phyloP scores from a whole-genome alignment of 2,797 vertebrate genomes.

The Siniperca scherzeri region DNA sequence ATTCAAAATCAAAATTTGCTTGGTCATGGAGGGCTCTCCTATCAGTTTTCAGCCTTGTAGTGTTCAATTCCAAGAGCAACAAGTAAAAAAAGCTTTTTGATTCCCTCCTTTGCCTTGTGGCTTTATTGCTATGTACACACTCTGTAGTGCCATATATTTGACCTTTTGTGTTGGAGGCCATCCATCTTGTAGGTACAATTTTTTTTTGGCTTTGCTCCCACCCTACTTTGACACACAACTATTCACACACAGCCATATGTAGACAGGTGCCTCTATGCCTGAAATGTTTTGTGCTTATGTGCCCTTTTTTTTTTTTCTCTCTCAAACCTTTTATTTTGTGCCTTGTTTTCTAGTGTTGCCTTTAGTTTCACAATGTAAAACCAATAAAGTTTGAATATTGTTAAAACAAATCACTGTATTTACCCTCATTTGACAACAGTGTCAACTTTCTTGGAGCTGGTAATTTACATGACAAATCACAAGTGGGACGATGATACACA shows the following conservation, averaged over 20 bases:
- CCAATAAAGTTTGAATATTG: constrained; percentile 87
- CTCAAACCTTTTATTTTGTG: constrained; percentile 59
- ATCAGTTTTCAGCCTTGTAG: constrained; percentile 54
- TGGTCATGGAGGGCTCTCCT: constrained; percentile 34
- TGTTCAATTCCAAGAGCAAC: constrained; percentile 52
- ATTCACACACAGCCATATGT: constrained; percentile 55
- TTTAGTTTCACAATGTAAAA: constrained; percentile 86
- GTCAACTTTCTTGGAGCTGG: constrained; percentile 23
- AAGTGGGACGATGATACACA: constrained; percentile 29
- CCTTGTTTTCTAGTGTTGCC: constrained; percentile 78
- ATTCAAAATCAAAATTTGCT: constrained; percentile 38
- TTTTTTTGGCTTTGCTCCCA: constrained; percentile 34
- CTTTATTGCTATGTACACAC: constrained; percentile 47
- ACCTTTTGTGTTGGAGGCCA: constrained; percentile 40
- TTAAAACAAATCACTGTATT: constrained; percentile 65
- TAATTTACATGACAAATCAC: constrained; percentile 65
- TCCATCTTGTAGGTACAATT: constrained; percentile 59
- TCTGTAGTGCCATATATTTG: constrained; percentile 46
- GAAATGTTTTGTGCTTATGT: constrained; percentile 62
- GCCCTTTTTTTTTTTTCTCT: constrained; percentile 18
- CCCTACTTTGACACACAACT: constrained; percentile 33
- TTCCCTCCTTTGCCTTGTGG: constrained; percentile 49
- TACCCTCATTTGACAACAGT: constrained; percentile 22
- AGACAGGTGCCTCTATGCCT: constrained; percentile 67
- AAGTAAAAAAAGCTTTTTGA: constrained; percentile 49